Percentiles rank a stretch among this genome's conserved stretches.
phyloP scores from a whole-genome alignment of 2,888 invertebrate species.

The Dasypogon diadema region DNA sequence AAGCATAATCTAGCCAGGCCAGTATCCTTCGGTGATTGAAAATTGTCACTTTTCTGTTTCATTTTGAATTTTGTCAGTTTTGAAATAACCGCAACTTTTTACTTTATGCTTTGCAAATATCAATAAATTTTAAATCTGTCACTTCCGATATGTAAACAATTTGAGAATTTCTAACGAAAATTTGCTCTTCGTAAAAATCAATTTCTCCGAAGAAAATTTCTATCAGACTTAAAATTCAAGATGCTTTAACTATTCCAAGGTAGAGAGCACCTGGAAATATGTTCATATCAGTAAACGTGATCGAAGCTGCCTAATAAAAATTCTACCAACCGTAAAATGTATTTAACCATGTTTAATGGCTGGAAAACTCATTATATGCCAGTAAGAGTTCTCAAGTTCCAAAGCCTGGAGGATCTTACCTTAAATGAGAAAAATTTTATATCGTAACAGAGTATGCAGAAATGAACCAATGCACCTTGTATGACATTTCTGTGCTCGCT shows the following conservation, averaged over 20 bases:
- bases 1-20: too few species aligned
- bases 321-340: constrained; percentile 34
- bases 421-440: constrained; percentile 27
- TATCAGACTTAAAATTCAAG: background rate
- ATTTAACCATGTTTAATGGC: constrained; percentile 47
- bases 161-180: too few species aligned
- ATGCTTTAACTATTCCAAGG: background rate
- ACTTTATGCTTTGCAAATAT: too few species aligned
- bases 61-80: too few species aligned
- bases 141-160: too few species aligned
- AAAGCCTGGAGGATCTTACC: constrained; percentile 5
- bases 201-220: background rate
- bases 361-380: constrained; percentile 48
- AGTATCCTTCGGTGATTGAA: too few species aligned
- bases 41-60: too few species aligned
- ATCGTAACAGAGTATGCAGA: constrained; percentile 2
- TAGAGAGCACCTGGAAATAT: background rate
- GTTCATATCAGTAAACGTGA: background rate
- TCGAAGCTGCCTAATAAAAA: constrained; percentile 49
- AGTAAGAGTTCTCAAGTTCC: constrained; percentile 28
- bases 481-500: constrained; percentile 4
- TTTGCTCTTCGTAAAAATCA: too few species aligned
- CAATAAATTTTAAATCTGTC: too few species aligned
- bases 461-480: constrained; percentile 31
- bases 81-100: too few species aligned